Conservation (phyloP, 2,888 invertebrate genomes). For the Microchrysa polita region DNA sequence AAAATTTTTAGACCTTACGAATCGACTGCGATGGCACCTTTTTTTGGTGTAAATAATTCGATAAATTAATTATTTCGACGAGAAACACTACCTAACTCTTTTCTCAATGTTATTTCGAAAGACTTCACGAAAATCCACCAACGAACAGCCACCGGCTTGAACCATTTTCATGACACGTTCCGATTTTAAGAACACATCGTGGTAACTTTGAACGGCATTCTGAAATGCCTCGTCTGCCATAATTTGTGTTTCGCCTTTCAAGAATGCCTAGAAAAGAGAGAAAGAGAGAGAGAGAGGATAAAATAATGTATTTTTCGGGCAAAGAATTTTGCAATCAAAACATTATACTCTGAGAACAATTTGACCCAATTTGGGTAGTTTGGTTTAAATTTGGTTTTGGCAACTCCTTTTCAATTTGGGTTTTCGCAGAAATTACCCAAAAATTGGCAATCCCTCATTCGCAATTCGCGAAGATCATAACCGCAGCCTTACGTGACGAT, state of each 20-base stretch:
- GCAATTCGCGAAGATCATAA: too few relatives aligned
- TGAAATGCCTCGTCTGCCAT: conserved; percentile 98
- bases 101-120: conserved; percentile 98
- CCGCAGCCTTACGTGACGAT: too few relatives aligned
- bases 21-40: too few relatives aligned
- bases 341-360: not conserved
- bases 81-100: conserved; percentile 78
- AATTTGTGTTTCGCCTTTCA: conserved; percentile 98
- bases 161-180: conserved; percentile 97
- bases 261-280: conserved; percentile 75
- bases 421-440: too few relatives aligned
- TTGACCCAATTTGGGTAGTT: not conserved
- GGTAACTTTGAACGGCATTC: conserved; percentile 96
- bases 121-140: conserved; percentile 98
- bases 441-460: too few relatives aligned
- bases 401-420: not conserved
- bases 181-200: conserved; percentile 95
- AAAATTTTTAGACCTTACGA: too few relatives aligned
- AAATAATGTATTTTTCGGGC: not conserved
- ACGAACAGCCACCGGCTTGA: conserved; percentile 96
- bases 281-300: too few relatives aligned
- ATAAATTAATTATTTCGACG: too few relatives aligned
- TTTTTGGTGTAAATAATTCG: too few relatives aligned
- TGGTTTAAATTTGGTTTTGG: not conserved
- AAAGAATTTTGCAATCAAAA: not conserved